Evolutionary conservation across 2,888 invertebrate genomes (phyloP).

Genomic region (Chrysomela aeneicollis): DNA sequence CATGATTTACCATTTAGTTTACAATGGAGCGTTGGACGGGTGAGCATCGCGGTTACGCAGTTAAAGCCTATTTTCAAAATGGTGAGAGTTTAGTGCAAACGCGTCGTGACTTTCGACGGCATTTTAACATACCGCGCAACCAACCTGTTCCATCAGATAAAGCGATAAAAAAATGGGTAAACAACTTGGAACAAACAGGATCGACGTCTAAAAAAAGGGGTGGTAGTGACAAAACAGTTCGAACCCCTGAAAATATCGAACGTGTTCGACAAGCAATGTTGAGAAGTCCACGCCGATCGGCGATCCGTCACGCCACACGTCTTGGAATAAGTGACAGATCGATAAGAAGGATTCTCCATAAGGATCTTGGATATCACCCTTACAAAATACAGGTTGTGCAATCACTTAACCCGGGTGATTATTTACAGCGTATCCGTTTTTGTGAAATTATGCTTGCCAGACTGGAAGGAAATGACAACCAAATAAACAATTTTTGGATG

Average conservation of each 20-base stretch:
- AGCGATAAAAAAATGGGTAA: conserved; percentile 26
- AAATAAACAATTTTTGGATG: conserved; percentile 28
- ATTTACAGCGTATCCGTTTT: conserved; percentile 29
- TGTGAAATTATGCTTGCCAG: neutral
- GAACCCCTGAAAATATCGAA: too few species aligned
- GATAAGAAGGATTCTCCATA: conserved; percentile 6
- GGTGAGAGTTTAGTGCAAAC: conserved; percentile 29
- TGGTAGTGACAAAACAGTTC: conserved; percentile 28
- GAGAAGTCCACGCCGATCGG: conserved; percentile 24
- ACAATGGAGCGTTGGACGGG: conserved; percentile 23
- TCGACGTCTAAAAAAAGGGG: neutral
- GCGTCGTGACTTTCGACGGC: conserved; percentile 20
- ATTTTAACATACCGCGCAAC: conserved; percentile 34
- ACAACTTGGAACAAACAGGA: too few species aligned
- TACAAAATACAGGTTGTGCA: conserved; percentile 35
- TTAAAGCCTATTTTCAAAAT: conserved; percentile 34
- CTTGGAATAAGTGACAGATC: conserved; percentile 29
- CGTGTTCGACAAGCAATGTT: conserved; percentile 17
- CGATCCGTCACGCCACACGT: conserved; percentile 13
- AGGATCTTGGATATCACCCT: conserved; percentile 25
- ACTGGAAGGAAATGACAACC: conserved; percentile 33
- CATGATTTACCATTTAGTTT: conserved; percentile 11
- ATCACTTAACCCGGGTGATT: conserved; percentile 32
- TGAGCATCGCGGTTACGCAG: conserved; percentile 30
- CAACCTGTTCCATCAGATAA: conserved; percentile 31